Evolutionary conservation across 2,888 invertebrate species (phyloP).

Genomic region (Bombylius major): DNA sequence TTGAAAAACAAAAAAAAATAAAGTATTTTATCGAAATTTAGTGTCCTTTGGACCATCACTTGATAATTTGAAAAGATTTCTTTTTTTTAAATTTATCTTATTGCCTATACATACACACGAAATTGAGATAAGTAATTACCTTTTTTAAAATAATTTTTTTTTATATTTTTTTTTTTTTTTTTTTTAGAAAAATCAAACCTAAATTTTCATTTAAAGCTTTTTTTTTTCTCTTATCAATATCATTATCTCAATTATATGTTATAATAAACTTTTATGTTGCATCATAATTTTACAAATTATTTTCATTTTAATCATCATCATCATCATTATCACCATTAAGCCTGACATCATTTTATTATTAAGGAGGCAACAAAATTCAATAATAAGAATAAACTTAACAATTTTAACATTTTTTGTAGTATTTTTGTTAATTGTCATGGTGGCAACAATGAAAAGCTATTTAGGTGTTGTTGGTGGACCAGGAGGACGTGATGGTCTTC

Average conservation of each 20-base stretch:
- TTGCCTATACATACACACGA: background rate
- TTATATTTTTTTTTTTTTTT: no score
- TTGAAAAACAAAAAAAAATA: no score
- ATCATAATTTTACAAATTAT: background rate
- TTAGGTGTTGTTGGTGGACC: conserved; percentile 5
- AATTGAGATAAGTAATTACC: no score
- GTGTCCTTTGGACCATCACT: background rate
- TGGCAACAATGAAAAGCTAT: conserved; percentile 6
- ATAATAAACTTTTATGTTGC: background rate
- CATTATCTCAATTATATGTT: background rate
- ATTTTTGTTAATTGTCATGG: background rate
- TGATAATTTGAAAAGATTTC: background rate
- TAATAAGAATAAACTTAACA: background rate
- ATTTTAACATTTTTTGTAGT: background rate
- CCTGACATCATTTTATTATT: background rate
- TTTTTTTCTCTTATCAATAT: background rate
- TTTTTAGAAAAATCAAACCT: background rate
- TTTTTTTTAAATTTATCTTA: background rate
- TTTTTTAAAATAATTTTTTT: no score
- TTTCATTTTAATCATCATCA: background rate
- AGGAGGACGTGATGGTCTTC: conserved; percentile 9
- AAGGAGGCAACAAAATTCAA: background rate
- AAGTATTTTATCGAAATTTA: background rate
- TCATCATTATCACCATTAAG: background rate
- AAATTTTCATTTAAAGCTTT: background rate